Evolutionary conservation across 2,797 vertebrate genomes (phyloP).

Genomic region (Anguilla marmorata): DNA sequence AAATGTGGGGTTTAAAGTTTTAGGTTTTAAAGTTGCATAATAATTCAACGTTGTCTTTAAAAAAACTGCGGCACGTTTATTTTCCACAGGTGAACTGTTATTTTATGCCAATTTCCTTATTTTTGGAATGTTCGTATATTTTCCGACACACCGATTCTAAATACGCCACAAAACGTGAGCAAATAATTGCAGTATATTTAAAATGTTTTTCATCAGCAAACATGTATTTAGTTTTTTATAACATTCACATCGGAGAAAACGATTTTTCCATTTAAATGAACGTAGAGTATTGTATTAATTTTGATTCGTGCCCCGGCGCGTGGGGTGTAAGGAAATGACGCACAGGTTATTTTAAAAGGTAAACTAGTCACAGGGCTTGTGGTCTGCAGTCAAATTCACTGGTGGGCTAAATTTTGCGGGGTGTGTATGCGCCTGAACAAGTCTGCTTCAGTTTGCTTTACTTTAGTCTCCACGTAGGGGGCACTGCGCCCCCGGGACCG

Average conservation of each 20-base stretch:
- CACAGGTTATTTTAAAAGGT: slow-evolving; percentile 33
- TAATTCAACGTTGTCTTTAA: background rate
- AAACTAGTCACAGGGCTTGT: slow-evolving; percentile 32
- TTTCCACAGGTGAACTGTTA: background rate
- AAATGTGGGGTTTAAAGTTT: background rate
- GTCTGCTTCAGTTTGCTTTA: slow-evolving; percentile 33
- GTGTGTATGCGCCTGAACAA: slow-evolving; percentile 35
- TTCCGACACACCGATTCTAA: background rate
- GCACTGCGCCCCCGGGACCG: slow-evolving; percentile 53
- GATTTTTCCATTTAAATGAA: slow-evolving; percentile 7
- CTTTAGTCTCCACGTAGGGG: slow-evolving; percentile 50
- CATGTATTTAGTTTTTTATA: slow-evolving; percentile 4
- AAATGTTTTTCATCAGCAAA: background rate
- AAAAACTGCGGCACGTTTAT: background rate
- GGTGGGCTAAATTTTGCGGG: slow-evolving; percentile 35
- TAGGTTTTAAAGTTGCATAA: background rate
- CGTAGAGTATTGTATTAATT: slow-evolving; percentile 18
- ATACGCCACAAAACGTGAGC: slow-evolving; percentile 24
- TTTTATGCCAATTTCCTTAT: background rate
- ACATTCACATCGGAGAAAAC: slow-evolving; percentile 11
- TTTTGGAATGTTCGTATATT: background rate
- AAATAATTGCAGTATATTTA: slow-evolving; percentile 26
- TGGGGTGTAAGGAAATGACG: slow-evolving; percentile 41
- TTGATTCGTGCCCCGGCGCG: slow-evolving; percentile 27
- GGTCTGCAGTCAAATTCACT: slow-evolving; percentile 24